Base-by-base conservation (phyloP, 1,140 invertebrate genomes). In the Drosophila murphyi region DNA sequence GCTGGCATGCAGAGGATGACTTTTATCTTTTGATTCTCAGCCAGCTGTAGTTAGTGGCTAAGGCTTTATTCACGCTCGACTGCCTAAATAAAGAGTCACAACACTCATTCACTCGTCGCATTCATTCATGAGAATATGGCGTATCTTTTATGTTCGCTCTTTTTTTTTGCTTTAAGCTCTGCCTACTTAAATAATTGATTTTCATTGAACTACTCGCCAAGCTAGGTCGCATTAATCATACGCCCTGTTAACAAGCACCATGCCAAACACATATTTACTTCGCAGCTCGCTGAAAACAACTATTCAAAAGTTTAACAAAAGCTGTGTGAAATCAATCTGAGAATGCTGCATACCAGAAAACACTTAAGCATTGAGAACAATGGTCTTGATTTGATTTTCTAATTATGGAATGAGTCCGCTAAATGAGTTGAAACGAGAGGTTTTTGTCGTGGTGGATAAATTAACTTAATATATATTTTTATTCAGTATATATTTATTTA, bases 31-130 rank as follows among this genome's bases (percentile, higher is more conserved):
- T 34, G 48, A 63, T 34, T 65, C 52, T 41, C 12, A 63, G 20
- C 32, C 20, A 6, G 45, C 5, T n/a, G 43, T 37, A 43, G 39
- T 35, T 37, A 73, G 31, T 57, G 72, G 73, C 83, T 80, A 88
- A 89, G 83, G 86, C 70, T 89, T 78, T 88, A 89, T 88, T 88
- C 77, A 88, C 73, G 80, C 72, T 83, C 71, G 63, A 83, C 70
- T 76, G 77, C 76, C 69, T 83, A 80, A 88, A 83, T 77, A 89
- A 80, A 89, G 80, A 88, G 80, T 89, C 85, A 88, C 80, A 83
- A 87, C 85, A 89, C 80, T 85, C 85, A 89, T 80, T 87, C 80
- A 87, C 57, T 89, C 50, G 78, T 72, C 10, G 20, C 47, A 57
- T 62, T 76, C 73, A 72, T 71, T 72, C 67, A 75, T 75, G 80